phyloP scores from a whole-genome alignment of 2,888 invertebrate species.

The Coelinius sp. region DNA sequence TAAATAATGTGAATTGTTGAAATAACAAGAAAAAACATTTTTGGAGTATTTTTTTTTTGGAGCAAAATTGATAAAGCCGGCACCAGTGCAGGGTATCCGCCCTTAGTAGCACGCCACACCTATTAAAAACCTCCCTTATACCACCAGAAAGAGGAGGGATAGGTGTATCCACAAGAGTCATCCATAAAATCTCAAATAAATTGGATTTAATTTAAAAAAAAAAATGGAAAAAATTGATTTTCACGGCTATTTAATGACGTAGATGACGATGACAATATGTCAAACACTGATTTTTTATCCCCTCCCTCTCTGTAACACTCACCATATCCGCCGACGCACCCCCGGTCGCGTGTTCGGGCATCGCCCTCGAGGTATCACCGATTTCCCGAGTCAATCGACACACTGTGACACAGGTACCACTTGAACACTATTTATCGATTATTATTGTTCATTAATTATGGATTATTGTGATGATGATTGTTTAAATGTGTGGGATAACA shows the following conservation, averaged over 20 bases:
- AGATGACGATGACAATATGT: conserved; percentile 46
- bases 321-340: conserved; percentile 57
- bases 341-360: conserved; percentile 58
- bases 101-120: conserved; percentile 45
- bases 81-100: conserved; percentile 56
- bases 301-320: conserved; percentile 45
- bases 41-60: no score
- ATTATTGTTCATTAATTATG: no score
- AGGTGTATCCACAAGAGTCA: background rate
- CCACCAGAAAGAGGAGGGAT: background rate
- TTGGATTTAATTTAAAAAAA: no score
- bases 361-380: conserved; percentile 49
- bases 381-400: background rate
- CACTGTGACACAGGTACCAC: background rate
- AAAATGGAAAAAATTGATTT: no score
- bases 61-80: background rate
- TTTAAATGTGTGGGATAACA: no score
- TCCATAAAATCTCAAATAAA: background rate
- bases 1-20: no score
- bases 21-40: no score
- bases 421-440: no score
- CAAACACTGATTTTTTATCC: conserved; percentile 37
- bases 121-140: conserved; percentile 30
- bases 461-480: no score
- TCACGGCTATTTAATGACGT: background rate